phyloP scores from a whole-genome alignment of 2,888 invertebrate genomes.

The Pachliopta kotzebuea region DNA sequence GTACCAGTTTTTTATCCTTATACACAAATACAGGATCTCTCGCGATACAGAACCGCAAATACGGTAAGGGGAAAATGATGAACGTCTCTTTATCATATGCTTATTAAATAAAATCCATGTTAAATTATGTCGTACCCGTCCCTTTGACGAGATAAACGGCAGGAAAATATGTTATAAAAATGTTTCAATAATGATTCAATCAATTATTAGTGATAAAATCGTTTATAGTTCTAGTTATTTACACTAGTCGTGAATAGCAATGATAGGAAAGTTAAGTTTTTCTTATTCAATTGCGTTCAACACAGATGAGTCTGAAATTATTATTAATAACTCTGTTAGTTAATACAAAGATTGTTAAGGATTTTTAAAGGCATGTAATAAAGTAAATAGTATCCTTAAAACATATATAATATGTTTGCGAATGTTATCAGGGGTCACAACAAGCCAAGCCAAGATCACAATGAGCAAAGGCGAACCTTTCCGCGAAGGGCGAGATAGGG shows the following conservation, averaged over 20 bases:
- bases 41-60: no score
- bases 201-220: conserved; percentile 27
- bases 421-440: no score
- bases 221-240: conserved; percentile 36
- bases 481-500: conserved; percentile 51
- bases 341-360: no score
- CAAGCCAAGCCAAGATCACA: conserved; percentile 2
- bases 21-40: no score
- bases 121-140: conserved; percentile 1
- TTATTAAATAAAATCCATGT: not conserved
- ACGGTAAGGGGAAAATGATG: not conserved
- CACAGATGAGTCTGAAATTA: no score
- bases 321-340: no score
- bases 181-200: conserved; percentile 20
- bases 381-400: no score
- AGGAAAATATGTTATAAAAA: conserved; percentile 27
- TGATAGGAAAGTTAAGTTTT: conserved; percentile 29
- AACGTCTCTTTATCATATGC: not conserved
- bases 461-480: conserved; percentile 38
- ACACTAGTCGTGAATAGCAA: no score
- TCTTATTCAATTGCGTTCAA: conserved; percentile 2
- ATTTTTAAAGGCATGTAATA: no score
- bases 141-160: conserved; percentile 29
- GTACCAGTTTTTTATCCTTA: no score
- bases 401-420: no score